Conservation (phyloP, 1,140 invertebrate genomes). For the Neuroterus valhalla region DNA sequence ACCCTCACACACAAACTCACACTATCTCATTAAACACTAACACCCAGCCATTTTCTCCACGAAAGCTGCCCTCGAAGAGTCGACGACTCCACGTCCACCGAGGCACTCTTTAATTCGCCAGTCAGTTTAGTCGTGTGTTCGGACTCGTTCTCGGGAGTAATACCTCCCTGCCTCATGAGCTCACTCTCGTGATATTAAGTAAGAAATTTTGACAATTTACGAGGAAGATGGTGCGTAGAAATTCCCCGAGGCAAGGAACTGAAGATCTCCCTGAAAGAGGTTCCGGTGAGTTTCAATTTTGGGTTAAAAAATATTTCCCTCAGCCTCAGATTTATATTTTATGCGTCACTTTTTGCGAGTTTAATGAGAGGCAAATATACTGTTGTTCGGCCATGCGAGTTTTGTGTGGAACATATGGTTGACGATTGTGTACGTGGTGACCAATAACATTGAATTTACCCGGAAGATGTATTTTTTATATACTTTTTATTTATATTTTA, state of each 20-base stretch:
- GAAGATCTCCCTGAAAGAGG: constrained; percentile 68
- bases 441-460: constrained; percentile 6
- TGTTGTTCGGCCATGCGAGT: constrained; percentile 13
- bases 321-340: not conserved
- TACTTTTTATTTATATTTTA: no score
- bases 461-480: not conserved
- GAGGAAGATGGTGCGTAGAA: constrained; percentile 70
- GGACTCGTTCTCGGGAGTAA: constrained; percentile 30
- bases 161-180: constrained; percentile 14
- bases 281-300: constrained; percentile 69
- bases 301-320: constrained; percentile 1
- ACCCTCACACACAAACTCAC: constrained; percentile 27
- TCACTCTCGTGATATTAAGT: not conserved
- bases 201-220: not conserved
- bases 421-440: constrained; percentile 35
- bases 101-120: constrained; percentile 38
- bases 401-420: constrained; percentile 58
- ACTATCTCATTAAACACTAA: constrained; percentile 9
- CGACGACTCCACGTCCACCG: not conserved
- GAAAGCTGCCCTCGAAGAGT: constrained; percentile 28
- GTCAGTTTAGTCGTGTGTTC: constrained; percentile 39
- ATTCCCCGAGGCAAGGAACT: constrained; percentile 56
- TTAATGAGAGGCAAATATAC: not conserved
- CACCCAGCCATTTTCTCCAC: constrained; percentile 14
- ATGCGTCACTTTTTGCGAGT: not conserved